These are phyloP conservation scores for Orientallactaga bullata DNA, from an alignment of 2,113 vertebrate genomes.

Conservation along the genomic window DNA sequence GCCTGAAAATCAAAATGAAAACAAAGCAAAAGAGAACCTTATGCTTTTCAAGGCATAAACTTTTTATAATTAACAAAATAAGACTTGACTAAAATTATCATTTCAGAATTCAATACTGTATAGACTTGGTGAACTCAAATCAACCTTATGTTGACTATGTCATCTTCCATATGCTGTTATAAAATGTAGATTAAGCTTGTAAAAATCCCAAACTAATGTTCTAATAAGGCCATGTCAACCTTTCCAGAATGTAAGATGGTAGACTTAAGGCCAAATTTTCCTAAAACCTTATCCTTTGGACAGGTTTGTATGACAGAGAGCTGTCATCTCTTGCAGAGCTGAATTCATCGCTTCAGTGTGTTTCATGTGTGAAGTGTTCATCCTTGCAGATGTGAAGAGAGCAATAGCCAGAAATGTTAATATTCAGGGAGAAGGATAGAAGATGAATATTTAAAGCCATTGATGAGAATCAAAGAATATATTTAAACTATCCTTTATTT, in stretches of 20 bases:
- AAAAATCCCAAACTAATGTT: background rate
- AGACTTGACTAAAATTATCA: background rate
- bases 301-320: background rate
- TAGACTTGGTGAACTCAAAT: background rate
- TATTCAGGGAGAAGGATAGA: background rate
- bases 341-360: background rate
- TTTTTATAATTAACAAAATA: background rate
- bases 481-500: background rate
- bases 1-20: background rate
- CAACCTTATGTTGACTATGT: background rate
- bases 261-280: background rate
- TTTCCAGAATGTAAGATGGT: background rate
- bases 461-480: background rate
- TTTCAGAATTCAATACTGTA: background rate
- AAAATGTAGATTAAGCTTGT: background rate
- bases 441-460: background rate
- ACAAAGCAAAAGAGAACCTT: background rate
- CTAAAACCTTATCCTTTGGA: background rate
- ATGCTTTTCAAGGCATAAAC: background rate
- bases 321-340: background rate
- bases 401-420: background rate
- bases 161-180: conserved; percentile 12
- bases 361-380: background rate
- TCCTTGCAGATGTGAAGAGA: background rate
- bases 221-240: background rate